Conservation (phyloP, 2,888 invertebrate species). For the Tachina lurida region DNA sequence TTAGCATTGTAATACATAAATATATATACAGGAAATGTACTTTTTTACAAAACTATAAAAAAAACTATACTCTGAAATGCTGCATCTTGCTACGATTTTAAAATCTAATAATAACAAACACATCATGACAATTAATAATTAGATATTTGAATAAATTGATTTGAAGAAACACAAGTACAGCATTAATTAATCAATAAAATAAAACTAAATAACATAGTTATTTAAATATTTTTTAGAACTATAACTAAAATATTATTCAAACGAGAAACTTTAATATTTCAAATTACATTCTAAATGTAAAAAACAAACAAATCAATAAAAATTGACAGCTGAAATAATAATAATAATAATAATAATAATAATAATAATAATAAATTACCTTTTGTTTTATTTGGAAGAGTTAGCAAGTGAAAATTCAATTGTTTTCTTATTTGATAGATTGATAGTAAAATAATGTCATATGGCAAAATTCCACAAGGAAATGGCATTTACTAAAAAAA, state of each 20-base stretch:
- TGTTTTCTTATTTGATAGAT: background rate
- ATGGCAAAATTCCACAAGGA: no score
- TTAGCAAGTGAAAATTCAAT: background rate
- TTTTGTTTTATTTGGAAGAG: slow-evolving; percentile 10
- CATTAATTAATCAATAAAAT: background rate
- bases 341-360: no score
- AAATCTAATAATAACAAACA: background rate
- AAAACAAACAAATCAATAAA: slow-evolving; percentile 29
- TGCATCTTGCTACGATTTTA: slow-evolving; percentile 2
- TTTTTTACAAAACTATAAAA: background rate
- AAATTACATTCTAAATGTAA: slow-evolving; percentile 66
- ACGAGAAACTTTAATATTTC: slow-evolving; percentile 51
- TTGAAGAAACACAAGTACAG: background rate
- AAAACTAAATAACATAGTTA: slow-evolving; percentile 53
- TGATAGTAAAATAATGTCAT: no score
- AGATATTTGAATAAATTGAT: slow-evolving; percentile 16
- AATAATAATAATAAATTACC: slow-evolving; percentile 2
- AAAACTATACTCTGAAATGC: background rate
- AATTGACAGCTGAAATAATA: slow-evolving; percentile 26
- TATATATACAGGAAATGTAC: slow-evolving; percentile 15
- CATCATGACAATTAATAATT: slow-evolving; percentile 1
- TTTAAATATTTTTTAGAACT: slow-evolving; percentile 34
- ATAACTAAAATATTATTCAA: slow-evolving; percentile 33
- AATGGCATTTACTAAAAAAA: no score
- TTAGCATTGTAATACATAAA: background rate